Evolutionary conservation across 2,888 invertebrate genomes (phyloP), one percentile per base, ranked within the genome.

Genomic region (Mesopsocus fuscifrons): DNA sequence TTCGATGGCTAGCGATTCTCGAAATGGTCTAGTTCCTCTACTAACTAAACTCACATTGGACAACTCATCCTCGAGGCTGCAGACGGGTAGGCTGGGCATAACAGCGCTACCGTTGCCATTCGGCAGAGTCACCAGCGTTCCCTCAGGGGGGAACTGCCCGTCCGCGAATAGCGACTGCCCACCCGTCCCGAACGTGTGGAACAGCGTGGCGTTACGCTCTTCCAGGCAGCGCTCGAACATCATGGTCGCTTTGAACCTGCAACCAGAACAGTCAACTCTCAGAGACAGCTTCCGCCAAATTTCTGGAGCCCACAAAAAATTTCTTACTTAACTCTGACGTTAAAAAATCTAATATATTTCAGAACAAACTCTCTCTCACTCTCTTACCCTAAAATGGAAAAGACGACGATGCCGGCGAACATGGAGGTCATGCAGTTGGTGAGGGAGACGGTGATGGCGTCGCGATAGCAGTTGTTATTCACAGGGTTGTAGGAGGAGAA

Each of bases 401-500:
- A 95, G 16, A 95, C 89, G 2, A 94, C 92, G 35, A 94, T 81
- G 0, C 91, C 92, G 42, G 94, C 94, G 58, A 94, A 95, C 79
- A 95, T 84, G 2, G 92, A 92, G 1, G 95, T 95, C 52, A 84
- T 75, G 56, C 91, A 89, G 59, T 94, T 94, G 9, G 89, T 89
- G 53, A 89, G 63, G 17, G 91, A 89, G 26, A 95, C 89, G 64
- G 87, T 74, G 43, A 92, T 73, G 5, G 92, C 91, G 59, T 95
- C 95, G 49, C 89, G 70, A 57, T 87, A 89, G 59, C 91, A 92
- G 62, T 95, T 92, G 60, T 95, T 95, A 58, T 92, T 89, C 2
- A 89, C 85, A 1, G 92, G 91, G 62, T 94, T 95, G 64, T 95
- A 95, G 1, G 94, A 94, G 0, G 88, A 85, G 58, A 94, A 95